A percentile compares a stretch with the other conserved stretches of the same genome.
phyloP scores from a whole-genome alignment of 2,888 invertebrate species.

The Hyposoter didymator region DNA sequence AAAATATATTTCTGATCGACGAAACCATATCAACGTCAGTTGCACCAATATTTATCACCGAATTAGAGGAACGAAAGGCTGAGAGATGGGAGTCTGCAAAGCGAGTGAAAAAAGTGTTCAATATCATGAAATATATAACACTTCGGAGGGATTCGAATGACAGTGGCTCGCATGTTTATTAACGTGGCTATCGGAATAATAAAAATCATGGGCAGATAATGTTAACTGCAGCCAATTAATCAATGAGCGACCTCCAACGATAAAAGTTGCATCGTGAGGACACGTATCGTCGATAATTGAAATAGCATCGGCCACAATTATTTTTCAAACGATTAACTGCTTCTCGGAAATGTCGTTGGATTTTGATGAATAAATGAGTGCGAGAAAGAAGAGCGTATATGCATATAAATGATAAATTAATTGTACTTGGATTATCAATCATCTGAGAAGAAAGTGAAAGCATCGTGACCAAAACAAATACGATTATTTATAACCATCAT shows the following conservation, averaged over 20 bases:
- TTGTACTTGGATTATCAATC: constrained; percentile 3
- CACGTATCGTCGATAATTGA: constrained; percentile 44
- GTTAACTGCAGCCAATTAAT: constrained; percentile 60
- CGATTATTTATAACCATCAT: constrained; percentile 40
- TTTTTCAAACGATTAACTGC: constrained; percentile 17
- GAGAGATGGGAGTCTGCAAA: neutral
- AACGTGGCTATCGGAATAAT: neutral
- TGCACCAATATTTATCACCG: constrained; percentile 1
- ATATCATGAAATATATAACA: neutral
- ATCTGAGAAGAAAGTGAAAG: constrained; percentile 9
- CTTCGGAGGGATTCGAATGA: constrained; percentile 13
- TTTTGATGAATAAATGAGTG: constrained; percentile 21
- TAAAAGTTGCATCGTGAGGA: constrained; percentile 10
- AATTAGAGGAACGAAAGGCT: neutral
- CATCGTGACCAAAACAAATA: constrained; percentile 39
- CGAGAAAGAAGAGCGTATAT: neutral
- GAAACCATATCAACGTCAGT: neutral
- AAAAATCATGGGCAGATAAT: constrained; percentile 39
- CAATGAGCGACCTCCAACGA: constrained; percentile 51
- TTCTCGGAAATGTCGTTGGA: constrained; percentile 21
- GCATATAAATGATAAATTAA: constrained; percentile 28
- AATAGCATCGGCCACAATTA: constrained; percentile 31
- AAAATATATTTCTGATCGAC: neutral
- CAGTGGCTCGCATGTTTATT: constrained; percentile 3
- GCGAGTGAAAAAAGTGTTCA: neutral